Evolutionary conservation across 2,113 vertebrate species (phyloP).

Genomic region (Dendrocopos noguchii): DNA sequence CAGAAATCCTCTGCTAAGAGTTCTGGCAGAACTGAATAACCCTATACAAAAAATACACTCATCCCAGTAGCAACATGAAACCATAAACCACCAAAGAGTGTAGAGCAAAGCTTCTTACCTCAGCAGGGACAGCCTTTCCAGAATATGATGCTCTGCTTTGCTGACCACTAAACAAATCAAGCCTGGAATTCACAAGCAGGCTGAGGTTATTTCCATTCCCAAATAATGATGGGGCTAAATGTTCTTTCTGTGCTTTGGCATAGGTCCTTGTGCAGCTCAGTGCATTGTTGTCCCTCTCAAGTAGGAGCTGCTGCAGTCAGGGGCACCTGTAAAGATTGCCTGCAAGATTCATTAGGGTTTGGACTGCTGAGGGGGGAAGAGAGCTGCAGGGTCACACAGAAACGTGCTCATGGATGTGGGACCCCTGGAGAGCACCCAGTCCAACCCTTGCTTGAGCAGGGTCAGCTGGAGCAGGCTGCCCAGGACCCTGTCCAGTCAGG

Average conservation of each 20-base stretch:
- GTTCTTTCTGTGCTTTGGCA: neutral
- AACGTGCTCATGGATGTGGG: neutral
- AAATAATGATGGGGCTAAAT: neutral
- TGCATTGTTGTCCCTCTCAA: neutral
- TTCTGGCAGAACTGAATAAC: neutral
- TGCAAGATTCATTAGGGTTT: neutral
- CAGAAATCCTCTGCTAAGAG: neutral
- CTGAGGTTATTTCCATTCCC: neutral
- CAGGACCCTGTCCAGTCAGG: rapidly evolving
- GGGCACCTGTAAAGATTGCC: no score
- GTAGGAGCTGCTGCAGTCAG: neutral
- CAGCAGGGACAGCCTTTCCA: rapidly evolving
- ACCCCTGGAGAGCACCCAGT: neutral
- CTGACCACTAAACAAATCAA: neutral
- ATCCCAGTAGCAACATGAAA: neutral
- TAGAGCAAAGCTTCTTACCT: neutral
- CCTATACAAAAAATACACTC: neutral
- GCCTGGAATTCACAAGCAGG: neutral
- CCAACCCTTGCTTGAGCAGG: no score
- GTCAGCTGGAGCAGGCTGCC: neutral
- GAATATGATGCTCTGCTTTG: neutral
- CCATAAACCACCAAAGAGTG: neutral
- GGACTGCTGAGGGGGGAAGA: neutral
- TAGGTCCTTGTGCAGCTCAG: neutral
- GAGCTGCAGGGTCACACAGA: neutral